Conservation (phyloP, 2,888 invertebrate species). For the Iphiclides podalirius region DNA sequence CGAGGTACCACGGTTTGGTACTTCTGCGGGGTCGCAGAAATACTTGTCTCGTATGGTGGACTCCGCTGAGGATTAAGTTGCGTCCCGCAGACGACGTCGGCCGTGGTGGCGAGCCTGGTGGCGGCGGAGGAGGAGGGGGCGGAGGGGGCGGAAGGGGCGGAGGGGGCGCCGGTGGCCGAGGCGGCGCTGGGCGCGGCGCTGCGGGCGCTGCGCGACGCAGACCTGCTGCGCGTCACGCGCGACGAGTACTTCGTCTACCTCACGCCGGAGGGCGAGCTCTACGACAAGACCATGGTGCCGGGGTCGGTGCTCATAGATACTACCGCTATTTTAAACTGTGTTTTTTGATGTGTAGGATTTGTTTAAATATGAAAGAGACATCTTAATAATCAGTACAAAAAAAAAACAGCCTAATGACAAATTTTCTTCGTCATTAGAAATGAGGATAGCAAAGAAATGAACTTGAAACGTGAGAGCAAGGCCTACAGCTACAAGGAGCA, state of each 20-base stretch:
- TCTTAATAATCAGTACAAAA: too few relatives aligned
- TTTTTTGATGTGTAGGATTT: background rate
- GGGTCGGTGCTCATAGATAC: conserved; percentile 44
- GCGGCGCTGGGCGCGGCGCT: conserved; percentile 81
- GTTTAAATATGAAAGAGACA: background rate
- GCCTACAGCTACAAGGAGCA: conserved; percentile 98
- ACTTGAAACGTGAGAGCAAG: conserved; percentile 97
- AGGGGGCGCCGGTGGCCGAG: conserved; percentile 83
- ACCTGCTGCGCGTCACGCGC: conserved; percentile 86
- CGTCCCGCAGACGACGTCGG: conserved; percentile 78
- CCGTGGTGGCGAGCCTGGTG: conserved; percentile 86
- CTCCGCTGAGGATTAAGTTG: too few relatives aligned
- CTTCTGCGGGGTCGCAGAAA: too few relatives aligned
- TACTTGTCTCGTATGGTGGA: too few relatives aligned
- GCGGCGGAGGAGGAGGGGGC: conserved; percentile 54
- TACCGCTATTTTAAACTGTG: background rate
- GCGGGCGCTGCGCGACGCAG: conserved; percentile 81
- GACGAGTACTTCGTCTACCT: conserved; percentile 79
- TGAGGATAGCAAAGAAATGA: conserved; percentile 80
- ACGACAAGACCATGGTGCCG: conserved; percentile 86
- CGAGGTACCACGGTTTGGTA: too few relatives aligned
- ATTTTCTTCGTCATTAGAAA: conserved; percentile 43
- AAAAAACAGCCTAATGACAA: too few relatives aligned
- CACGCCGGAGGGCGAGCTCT: conserved; percentile 94
- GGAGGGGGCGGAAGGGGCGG: conserved; percentile 78